Conservation (phyloP, 2,113 vertebrate species). For the Centropus bengalensis region DNA sequence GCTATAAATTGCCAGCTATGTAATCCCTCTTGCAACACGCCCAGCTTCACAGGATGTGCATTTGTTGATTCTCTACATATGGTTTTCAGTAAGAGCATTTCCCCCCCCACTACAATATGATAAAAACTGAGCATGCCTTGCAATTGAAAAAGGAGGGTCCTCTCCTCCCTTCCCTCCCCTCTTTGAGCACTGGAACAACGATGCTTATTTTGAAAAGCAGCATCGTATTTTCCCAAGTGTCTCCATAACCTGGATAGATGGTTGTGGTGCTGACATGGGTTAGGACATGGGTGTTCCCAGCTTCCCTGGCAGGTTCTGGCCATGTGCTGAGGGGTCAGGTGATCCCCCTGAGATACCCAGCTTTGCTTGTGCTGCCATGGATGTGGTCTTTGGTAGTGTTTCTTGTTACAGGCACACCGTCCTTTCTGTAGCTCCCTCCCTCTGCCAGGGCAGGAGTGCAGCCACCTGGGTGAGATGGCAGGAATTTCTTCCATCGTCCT, state of each 20-base stretch:
- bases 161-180: not conserved
- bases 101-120: not conserved
- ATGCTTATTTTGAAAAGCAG: not conserved
- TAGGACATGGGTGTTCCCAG: not conserved
- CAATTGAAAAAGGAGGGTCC: not conserved
- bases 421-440: rapidly evolving
- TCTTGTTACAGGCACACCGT: rapidly evolving
- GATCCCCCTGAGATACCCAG: not conserved
- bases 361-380: not conserved
- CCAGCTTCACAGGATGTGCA: constrained; percentile 56
- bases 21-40: constrained; percentile 58
- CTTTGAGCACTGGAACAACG: not conserved
- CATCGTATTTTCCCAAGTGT: not conserved
- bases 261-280: rapidly evolving
- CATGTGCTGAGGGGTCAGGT: not conserved
- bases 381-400: not conserved
- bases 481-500: not conserved
- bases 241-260: not conserved
- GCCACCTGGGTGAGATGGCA: not conserved
- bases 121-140: constrained; percentile 19
- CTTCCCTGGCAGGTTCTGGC: not conserved
- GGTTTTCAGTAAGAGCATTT: constrained; percentile 60
- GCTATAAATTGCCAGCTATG: constrained; percentile 78
- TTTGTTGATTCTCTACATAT: constrained; percentile 71
- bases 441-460: not conserved